Evolutionary conservation across 2,113 vertebrate genomes (phyloP).

Genomic region (Choloepus hoffmanni): DNA sequence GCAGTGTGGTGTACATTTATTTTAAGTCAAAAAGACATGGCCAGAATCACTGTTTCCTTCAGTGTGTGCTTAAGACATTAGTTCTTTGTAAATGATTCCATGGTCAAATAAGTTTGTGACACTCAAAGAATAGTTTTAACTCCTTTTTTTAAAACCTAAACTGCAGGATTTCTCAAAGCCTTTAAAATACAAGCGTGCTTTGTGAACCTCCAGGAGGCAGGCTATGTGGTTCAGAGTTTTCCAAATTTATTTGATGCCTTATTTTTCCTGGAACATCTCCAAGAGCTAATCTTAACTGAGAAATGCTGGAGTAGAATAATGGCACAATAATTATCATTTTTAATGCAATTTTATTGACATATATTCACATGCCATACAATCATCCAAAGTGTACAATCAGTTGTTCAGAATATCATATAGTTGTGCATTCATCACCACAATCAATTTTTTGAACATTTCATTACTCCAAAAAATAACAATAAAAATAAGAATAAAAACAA

Average conservation of each 20-base stretch:
- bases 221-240: neutral
- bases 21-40: neutral
- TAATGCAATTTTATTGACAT: no score
- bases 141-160: neutral
- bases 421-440: no score
- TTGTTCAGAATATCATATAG: no score
- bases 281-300: constrained; percentile 59
- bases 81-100: constrained; percentile 24
- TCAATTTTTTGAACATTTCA: no score
- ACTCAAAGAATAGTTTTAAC: neutral
- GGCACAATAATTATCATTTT: neutral
- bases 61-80: neutral
- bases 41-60: neutral
- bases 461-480: no score
- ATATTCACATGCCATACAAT: no score
- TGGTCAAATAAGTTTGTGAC: neutral
- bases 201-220: neutral
- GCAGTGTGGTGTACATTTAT: neutral
- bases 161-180: neutral
- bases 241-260: constrained; percentile 62
- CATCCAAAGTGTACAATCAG: no score
- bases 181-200: neutral
- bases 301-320: constrained; percentile 27
- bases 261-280: constrained; percentile 57
- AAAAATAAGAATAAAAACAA: no score